Base-by-base conservation (phyloP, 2,797 vertebrate species). In the Botia kubotai region DNA sequence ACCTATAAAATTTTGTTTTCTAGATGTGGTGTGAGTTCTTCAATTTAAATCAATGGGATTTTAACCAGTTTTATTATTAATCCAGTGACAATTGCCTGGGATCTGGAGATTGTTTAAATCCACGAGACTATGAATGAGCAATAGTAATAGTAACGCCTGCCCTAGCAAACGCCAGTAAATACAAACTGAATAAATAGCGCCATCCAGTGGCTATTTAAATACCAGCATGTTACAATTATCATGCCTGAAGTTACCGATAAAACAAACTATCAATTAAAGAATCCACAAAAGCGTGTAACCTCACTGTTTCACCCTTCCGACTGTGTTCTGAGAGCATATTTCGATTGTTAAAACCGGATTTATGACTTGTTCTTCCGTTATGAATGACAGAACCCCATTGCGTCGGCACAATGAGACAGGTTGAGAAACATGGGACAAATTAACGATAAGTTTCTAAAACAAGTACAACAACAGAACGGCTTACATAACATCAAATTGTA, bases 321-420 rank as follows among this genome's bases (percentile, higher is more conserved):
- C 11, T 16, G 1, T 55, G 33, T 66, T 73, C 66, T 26, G 50
- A 66, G 3, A 19, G 29, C 23, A 3, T 52, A 1, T 50, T 57
- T 5, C 83, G 2, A 4, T 73, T 91, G 75, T 82, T 77, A 81
- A 86, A 68, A 86, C 84, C 78, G 84, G 79, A 21, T 67, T 81
- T 85, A 67, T 83, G 70, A 5, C 52, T 23, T 1, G 33, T 23
- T 14, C 62, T 83, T 67, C 85, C 82, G n/a, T 77, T 23, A 3
- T 66, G 43, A 70, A 55, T 1, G 5, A 13, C 21, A 19, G 70
- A 73, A n/a, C 16, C 43, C 65, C 86, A 87, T 8, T 79, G 84
- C 43, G 17, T 26, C 84, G 85, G 78, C 36, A 39, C 23, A 21
- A 55, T 6, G n/a, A 19, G 17, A 46, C 43, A 8, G n/a, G 17